Base-by-base conservation (phyloP, 2,797 vertebrate species). In the Melanotaenia nigrans region DNA sequence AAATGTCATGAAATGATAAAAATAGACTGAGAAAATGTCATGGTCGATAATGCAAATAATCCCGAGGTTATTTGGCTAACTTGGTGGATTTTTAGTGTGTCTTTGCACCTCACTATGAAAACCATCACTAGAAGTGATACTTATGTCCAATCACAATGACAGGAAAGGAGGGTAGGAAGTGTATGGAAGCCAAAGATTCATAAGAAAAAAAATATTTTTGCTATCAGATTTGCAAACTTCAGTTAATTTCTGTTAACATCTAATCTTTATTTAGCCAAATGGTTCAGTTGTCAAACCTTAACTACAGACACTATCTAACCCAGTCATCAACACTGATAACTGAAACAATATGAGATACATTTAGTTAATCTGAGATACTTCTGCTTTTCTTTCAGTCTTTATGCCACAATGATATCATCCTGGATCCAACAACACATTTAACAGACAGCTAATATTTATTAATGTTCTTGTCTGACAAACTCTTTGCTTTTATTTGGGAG, bases 1-100 rank as follows among this genome's bases (percentile, higher is more conserved):
- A 73, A 64, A 55, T 28, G 20, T 65, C 33, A 24, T 22, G n/a
- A 51, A 51, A 51, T 22, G n/a, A 22, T 22, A 57, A 55, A 45
- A 22, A 58, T 0, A 65, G 13, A n/a, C 13, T 28, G 18, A 42
- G 16, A 13, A 59, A 62, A 22, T 33, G 25, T 18, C n/a, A 36
- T 14, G 8, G 42, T 8, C 16, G 13, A 51, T 12, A 18, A 11
- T 22, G 1, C 11, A 38, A 45, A 32, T 40, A 40, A 22, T 30
- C n/a, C 60, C 49, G 25, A 36, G 25, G 7, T 54, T 61, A 70
- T 54, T 54, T 45, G 30, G 13, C 16, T 9, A 33, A 6, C 22
- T 11, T 38, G 10, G 11, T 12, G 11, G 11, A 28, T 54, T 54
- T 24, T 25, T 28, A 28, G 10, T 11, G 12, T 6, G 22, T 54